phyloP scores from a whole-genome alignment of 2,113 vertebrate species.

The Pteruthius melanotis region DNA sequence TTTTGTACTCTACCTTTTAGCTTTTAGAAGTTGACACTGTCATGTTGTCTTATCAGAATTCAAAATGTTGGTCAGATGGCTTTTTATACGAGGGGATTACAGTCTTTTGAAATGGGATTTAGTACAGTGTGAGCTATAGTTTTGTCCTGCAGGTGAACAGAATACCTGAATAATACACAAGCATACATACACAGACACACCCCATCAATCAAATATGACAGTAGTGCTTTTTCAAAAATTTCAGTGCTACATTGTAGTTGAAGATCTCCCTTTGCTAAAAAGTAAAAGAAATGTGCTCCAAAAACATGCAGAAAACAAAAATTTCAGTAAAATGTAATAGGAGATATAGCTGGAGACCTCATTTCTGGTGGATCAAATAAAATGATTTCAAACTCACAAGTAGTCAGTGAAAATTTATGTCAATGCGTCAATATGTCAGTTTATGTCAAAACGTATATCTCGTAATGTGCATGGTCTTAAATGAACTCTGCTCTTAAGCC shows the following conservation, averaged over 20 bases:
- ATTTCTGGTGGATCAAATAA: not conserved
- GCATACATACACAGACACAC: accelerated
- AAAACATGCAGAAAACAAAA: not conserved
- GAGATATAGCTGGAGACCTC: not conserved
- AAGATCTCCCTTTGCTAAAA: not conserved
- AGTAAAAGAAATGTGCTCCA: not conserved
- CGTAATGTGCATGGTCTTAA: not conserved
- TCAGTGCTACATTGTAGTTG: not conserved
- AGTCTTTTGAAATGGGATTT: not conserved
- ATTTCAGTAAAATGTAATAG: not conserved
- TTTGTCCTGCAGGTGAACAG: not conserved
- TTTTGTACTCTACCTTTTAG: not conserved
- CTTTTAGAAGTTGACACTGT: not conserved
- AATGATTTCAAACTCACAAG: not conserved
- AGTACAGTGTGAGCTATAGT: not conserved
- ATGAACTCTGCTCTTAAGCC: not conserved
- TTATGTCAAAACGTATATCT: too few relatives aligned
- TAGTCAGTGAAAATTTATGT: not conserved
- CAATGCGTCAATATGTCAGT: too few relatives aligned
- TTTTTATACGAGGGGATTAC: not conserved
- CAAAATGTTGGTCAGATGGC: not conserved
- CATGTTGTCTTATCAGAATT: not conserved
- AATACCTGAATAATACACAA: not conserved
- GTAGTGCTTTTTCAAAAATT: not conserved
- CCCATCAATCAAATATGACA: not conserved